A percentile compares a stretch with the other conserved stretches of the same genome.
These are phyloP conservation scores for Theretra japonica DNA, from an alignment of 2,888 invertebrate species.

Conservation along the genomic window DNA sequence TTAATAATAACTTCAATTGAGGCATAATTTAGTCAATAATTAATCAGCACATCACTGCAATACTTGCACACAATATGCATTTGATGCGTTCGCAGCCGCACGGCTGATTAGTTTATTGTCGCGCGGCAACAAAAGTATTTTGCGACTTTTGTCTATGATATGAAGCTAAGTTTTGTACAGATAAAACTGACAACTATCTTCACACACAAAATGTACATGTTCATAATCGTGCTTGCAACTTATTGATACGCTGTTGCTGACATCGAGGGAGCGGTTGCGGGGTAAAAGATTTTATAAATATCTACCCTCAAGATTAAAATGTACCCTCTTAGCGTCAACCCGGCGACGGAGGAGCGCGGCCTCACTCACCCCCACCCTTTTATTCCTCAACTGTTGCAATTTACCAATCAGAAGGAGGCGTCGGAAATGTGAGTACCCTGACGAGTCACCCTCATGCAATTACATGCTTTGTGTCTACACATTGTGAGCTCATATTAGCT, in stretches of 20 bases:
- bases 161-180: background rate
- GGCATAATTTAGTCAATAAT: too few relatives aligned
- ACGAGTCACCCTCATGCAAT: background rate
- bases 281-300: conserved; percentile 6
- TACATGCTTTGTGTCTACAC: background rate
- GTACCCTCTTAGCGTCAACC: conserved; percentile 20
- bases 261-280: background rate
- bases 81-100: too few relatives aligned
- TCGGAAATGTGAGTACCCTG: conserved; percentile 13
- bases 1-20: too few relatives aligned
- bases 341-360: conserved; percentile 28
- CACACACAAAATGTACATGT: background rate
- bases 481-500: background rate
- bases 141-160: background rate
- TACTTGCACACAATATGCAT: too few relatives aligned
- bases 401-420: conserved; percentile 13
- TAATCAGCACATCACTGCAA: too few relatives aligned
- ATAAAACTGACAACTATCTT: background rate
- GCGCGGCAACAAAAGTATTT: too few relatives aligned
- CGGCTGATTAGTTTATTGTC: too few relatives aligned
- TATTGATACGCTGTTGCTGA: conserved; percentile 13
- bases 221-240: conserved; percentile 5
- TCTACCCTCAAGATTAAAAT: background rate
- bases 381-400: conserved; percentile 12
- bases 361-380: conserved; percentile 24